These are phyloP conservation scores for Xiphydria camelus DNA, from an alignment of 2,888 invertebrate species.

Conservation along the genomic window DNA sequence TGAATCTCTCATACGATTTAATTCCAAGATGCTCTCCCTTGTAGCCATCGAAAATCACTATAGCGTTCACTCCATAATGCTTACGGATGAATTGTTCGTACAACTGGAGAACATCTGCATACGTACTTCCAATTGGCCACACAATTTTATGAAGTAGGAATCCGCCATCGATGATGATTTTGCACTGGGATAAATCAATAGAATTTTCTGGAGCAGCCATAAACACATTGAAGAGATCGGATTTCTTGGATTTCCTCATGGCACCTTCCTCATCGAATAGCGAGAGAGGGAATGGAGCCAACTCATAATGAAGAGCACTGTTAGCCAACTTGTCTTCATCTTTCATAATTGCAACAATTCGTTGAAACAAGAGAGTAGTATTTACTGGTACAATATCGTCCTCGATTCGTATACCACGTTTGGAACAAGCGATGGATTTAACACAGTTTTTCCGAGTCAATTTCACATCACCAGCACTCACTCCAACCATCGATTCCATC, in stretches of 20 bases:
- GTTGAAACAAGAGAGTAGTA: slow-evolving; percentile 29
- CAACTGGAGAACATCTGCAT: slow-evolving; percentile 14
- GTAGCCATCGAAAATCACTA: no score
- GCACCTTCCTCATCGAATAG: no score
- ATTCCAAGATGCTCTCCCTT: no score
- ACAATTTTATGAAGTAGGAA: slow-evolving; percentile 19
- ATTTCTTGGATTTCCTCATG: slow-evolving; percentile 22
- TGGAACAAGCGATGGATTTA: slow-evolving; percentile 11
- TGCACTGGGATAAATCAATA: background rate
- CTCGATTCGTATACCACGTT: slow-evolving; percentile 5
- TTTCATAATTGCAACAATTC: slow-evolving; percentile 27
- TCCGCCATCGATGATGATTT: slow-evolving; percentile 24
- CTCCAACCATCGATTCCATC: slow-evolving; percentile 23
- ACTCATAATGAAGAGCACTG: slow-evolving; percentile 25
- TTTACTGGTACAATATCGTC: slow-evolving; percentile 21
- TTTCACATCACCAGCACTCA: slow-evolving; percentile 18
- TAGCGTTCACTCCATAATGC: slow-evolving; percentile 11
- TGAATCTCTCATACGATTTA: no score
- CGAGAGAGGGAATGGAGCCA: no score
- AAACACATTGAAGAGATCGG: slow-evolving; percentile 18
- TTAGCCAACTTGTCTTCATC: slow-evolving; percentile 21
- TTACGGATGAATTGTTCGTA: slow-evolving; percentile 3
- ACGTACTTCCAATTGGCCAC: slow-evolving; percentile 20
- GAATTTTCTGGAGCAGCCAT: background rate
- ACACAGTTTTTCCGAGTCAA: slow-evolving; percentile 17